Evolutionary conservation across 2,888 invertebrate genomes (phyloP).

Genomic region (Lithophane semibrunnea): DNA sequence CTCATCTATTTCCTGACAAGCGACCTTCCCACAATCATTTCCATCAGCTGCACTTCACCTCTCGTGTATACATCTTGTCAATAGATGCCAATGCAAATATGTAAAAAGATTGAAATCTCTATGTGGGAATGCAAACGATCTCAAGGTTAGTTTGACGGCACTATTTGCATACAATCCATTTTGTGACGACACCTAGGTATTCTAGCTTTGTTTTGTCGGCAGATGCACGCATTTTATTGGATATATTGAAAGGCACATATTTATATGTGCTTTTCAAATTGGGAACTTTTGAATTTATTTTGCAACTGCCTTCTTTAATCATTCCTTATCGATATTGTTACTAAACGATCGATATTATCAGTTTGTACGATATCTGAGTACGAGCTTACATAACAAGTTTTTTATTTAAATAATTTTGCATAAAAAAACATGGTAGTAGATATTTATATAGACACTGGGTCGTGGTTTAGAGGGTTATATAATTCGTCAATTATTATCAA

Average conservation of each 20-base stretch:
- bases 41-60: constrained; percentile 60
- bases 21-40: constrained; percentile 50
- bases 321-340: neutral
- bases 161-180: constrained; percentile 85
- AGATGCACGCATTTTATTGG: constrained; percentile 30
- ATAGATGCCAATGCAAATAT: constrained; percentile 72
- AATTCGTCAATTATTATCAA: constrained; percentile 52
- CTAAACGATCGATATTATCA: neutral
- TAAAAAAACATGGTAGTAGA: constrained; percentile 28
- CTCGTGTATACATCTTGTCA: constrained; percentile 64
- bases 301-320: neutral
- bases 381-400: constrained; percentile 29
- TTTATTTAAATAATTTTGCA: constrained; percentile 41
- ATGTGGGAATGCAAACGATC: constrained; percentile 77
- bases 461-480: constrained; percentile 29
- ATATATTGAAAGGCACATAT: constrained; percentile 17
- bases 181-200: constrained; percentile 74
- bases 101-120: constrained; percentile 71
- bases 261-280: constrained; percentile 3
- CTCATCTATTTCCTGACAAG: constrained; percentile 49
- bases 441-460: constrained; percentile 15
- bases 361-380: neutral
- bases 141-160: constrained; percentile 73
- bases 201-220: constrained; percentile 50
- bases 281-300: neutral